A percentile compares a stretch with the other conserved stretches of the same genome.
Conservation (phyloP, 2,113 vertebrate species). For the Dunckerocampus dactyliophorus region DNA sequence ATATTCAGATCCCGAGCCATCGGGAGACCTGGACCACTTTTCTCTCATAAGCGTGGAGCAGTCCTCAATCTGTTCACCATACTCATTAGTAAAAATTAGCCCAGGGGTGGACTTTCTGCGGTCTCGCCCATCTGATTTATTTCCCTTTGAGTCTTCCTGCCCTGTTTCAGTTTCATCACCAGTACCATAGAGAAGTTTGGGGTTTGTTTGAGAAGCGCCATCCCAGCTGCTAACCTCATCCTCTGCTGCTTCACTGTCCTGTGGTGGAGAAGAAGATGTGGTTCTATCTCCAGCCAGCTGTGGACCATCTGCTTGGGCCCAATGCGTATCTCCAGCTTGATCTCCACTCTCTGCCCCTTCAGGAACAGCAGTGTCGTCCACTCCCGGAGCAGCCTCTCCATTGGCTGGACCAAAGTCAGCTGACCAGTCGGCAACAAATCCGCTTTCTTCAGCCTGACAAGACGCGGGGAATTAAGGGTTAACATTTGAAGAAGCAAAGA, state of each 20-base stretch:
- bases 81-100: conserved; percentile 69
- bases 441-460: conserved; percentile 71
- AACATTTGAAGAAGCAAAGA: conserved; percentile 11
- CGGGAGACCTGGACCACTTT: conserved; percentile 48
- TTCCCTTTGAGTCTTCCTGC: conserved; percentile 19
- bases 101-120: conserved; percentile 64
- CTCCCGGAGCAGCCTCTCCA: conserved; percentile 33
- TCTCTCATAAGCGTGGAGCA: conserved; percentile 31
- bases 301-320: conserved; percentile 51
- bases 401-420: conserved; percentile 77
- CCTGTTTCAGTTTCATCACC: conserved; percentile 24
- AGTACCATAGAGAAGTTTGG: conserved; percentile 32
- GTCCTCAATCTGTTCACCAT: conserved; percentile 62
- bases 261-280: conserved; percentile 28
- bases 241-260: conserved; percentile 47
- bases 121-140: conserved; percentile 14
- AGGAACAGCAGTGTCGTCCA: conserved; percentile 22
- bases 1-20: conserved; percentile 70
- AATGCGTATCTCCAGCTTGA: conserved; percentile 47
- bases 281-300: conserved; percentile 47
- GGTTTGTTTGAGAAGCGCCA: conserved; percentile 50
- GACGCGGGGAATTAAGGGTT: conserved; percentile 69
- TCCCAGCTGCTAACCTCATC: conserved; percentile 70
- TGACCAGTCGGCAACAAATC: conserved; percentile 73
- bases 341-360: conserved; percentile 38